Evolutionary conservation across 2,888 invertebrate species (phyloP).

Genomic region (Drosophila testacea): DNA sequence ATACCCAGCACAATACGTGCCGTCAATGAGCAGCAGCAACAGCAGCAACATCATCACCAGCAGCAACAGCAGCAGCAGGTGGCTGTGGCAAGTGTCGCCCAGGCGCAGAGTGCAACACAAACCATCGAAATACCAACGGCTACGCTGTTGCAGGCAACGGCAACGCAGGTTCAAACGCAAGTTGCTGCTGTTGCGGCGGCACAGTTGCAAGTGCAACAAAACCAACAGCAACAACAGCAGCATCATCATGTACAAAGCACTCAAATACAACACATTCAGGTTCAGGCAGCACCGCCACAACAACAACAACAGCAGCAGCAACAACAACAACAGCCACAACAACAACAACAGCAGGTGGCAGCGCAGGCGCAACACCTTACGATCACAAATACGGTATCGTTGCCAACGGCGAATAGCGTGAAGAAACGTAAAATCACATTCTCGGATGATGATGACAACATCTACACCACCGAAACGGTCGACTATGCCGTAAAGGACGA

Average conservation of each 20-base stretch:
- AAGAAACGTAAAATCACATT: constrained; percentile 85
- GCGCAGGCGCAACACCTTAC: constrained; percentile 70
- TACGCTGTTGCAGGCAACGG: constrained; percentile 78
- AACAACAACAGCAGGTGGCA: constrained; percentile 62
- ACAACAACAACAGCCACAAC: constrained; percentile 38
- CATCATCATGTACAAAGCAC: constrained; percentile 82
- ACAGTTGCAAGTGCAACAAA: constrained; percentile 62
- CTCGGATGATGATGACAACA: constrained; percentile 84
- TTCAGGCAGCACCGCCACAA: constrained; percentile 74
- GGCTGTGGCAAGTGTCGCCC: constrained; percentile 62
- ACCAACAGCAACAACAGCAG: constrained; percentile 61
- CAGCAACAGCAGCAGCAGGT: constrained; percentile 66
- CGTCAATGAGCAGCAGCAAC: constrained; percentile 77
- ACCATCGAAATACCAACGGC: constrained; percentile 83
- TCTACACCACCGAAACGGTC: constrained; percentile 84
- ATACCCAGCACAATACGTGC: constrained; percentile 84
- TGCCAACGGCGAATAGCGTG: constrained; percentile 63
- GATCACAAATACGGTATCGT: constrained; percentile 73
- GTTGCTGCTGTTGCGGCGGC: constrained; percentile 67
- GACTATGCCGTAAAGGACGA: constrained; percentile 83
- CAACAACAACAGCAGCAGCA: constrained; percentile 65
- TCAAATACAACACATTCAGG: constrained; percentile 82
- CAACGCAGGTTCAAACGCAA: constrained; percentile 69
- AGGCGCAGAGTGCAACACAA: constrained; percentile 77
- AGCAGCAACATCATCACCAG: constrained; percentile 47